Base-by-base conservation (phyloP, 1,140 invertebrate species). In the Latrodectus geometricus region DNA sequence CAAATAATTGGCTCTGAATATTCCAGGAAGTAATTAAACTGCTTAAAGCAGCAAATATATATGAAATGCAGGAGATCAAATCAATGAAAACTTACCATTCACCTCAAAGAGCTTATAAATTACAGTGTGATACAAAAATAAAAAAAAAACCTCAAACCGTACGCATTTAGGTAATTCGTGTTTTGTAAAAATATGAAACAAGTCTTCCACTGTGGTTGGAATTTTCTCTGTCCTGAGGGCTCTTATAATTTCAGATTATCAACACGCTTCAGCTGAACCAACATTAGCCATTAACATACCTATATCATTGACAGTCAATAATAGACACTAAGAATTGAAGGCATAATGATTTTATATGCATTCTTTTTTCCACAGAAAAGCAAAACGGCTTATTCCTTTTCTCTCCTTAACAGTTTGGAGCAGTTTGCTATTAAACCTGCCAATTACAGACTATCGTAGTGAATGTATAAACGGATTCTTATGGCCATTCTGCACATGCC, bases 371-470 rank as follows among this genome's bases (percentile, higher is more conserved):
- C 35, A n/a, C n/a, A 23, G 70, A 65, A 83, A 75, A 23, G n/a
- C 54, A 65, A 61, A 76, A 68, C 20, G 23, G 49, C 78, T 54
- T n/a, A 52, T 52, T 70, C n/a, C 20, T n/a, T 49, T 68, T 65
- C n/a, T 54, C 78, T 35, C 54, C 65, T 83, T 61, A 69, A 65
- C 23, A 72, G 68, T 56, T 83, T 74, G 52, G 48, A 70, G 56
- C 48, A 70, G 48, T 75, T 76, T 76, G 82, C 82, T 75, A 84
- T 84, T 84, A 84, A 84, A 84, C 82, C 82, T 84, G 68, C 82
- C 82, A 84, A 84, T 84, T 84, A 84, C 65, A 84, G 82, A 75
- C 61, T 75, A 76, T 84, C 80, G 69, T 68, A 83, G 80, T 84
- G 82, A 84, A 84, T 84, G 82, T 69, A 84, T 84, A 84, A 84